These are phyloP conservation scores for Deroplatys truncata DNA, from an alignment of 2,888 invertebrate genomes.

Conservation along the genomic window DNA sequence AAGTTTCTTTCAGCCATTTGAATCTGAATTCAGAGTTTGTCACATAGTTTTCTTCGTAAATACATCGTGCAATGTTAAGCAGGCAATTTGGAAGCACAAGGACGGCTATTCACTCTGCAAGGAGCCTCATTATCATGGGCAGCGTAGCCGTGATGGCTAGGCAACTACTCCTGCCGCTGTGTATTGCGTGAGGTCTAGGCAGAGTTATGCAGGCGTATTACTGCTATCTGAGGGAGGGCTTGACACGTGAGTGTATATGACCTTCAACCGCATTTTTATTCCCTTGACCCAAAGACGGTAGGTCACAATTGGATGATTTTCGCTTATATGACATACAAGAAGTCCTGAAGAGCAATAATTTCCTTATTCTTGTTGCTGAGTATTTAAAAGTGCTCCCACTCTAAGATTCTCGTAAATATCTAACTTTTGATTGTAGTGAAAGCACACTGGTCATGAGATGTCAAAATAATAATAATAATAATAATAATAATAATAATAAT, in stretches of 20 bases:
- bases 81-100: background rate
- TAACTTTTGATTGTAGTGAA: too few relatives aligned
- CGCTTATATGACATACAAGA: too few relatives aligned
- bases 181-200: background rate
- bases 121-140: background rate
- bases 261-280: background rate
- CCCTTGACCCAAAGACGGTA: too few relatives aligned
- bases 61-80: background rate
- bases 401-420: too few relatives aligned
- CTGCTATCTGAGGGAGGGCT: background rate
- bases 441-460: too few relatives aligned
- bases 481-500: too few relatives aligned
- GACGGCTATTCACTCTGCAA: background rate
- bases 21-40: background rate
- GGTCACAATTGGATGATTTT: background rate
- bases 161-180: background rate
- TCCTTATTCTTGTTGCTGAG: too few relatives aligned
- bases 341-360: too few relatives aligned
- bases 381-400: too few relatives aligned
- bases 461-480: too few relatives aligned
- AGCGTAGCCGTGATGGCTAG: background rate
- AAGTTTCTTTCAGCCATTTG: background rate
- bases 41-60: background rate
- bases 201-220: background rate
- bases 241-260: background rate